Base-by-base conservation (phyloP, 2,888 invertebrate genomes). In the Sturmia bella region DNA sequence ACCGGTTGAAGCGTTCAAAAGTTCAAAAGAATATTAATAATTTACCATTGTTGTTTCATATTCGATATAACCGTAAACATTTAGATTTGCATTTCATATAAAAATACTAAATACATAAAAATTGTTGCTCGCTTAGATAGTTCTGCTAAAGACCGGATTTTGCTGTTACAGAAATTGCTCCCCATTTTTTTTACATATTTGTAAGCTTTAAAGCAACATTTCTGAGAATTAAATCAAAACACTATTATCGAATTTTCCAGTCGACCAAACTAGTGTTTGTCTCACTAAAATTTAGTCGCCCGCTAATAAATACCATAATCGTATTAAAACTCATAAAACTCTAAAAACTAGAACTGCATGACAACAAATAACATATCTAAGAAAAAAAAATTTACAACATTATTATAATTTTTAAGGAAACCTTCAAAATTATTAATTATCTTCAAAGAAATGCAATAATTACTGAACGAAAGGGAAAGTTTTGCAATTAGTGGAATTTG, bases 381-480 rank as follows among this genome's bases (percentile, higher is more conserved):
- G 48, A 27, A 32, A 39, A 57, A 27, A 32, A 52, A 21, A 68
- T 39, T 43, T 37, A 37, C 4, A 45, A 39, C 54, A 19, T 63
- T 59, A 43, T 43, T 56, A 56, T 50, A 48, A 15, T n/a, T 37
- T 19, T 11, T 19, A 56, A 61, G 57, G 54, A 43, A 81, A 81
- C 81, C 77, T 77, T 81, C 50, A 73, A 72, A 56, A 45, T 48
- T 43, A 77, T 11, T 66, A 45, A 48, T 52, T 68, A 59, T 59
- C 37, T 1, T 32, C 5, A 27, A 41, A 63, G 21, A 52, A 66
- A 15, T 27, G 39, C 15, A 9, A 61, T 69, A 68, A 80, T 48
- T 41, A 48, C 12, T 1, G 50, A 72, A 17, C 15, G 56, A 81
- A 72, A 76, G 75, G 68, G 72, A 81, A 81, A 76, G 50, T 72